Percentiles rank a stretch among this genome's conserved stretches.
Evolutionary conservation across 2,888 invertebrate species (phyloP).

Genomic region (Epinotia demarniana): DNA sequence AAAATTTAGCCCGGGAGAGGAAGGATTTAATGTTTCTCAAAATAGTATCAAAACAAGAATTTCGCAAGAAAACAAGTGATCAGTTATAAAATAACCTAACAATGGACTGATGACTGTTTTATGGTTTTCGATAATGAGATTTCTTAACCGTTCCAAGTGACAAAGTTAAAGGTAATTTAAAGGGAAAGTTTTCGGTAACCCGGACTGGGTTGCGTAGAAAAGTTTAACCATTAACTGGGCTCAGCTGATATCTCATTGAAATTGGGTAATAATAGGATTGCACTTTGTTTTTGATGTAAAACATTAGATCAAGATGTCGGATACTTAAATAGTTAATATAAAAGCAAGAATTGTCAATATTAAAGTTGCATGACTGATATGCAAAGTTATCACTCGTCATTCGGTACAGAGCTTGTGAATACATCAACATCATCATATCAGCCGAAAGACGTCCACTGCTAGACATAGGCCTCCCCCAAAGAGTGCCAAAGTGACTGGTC

Average conservation of each 20-base stretch:
- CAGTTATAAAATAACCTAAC: slow-evolving; percentile 5
- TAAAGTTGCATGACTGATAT: too few species aligned
- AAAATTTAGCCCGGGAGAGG: too few species aligned
- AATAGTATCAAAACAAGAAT: neutral
- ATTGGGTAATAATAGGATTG: slow-evolving; percentile 20
- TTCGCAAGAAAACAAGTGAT: slow-evolving; percentile 12
- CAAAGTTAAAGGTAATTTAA: slow-evolving; percentile 44
- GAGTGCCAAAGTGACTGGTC: too few species aligned
- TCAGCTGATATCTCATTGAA: slow-evolving; percentile 40
- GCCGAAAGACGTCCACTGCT: too few species aligned
- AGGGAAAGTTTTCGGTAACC: slow-evolving; percentile 25
- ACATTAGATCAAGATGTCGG: too few species aligned
- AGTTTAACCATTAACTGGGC: slow-evolving; percentile 39
- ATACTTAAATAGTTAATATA: too few species aligned
- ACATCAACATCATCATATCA: too few species aligned
- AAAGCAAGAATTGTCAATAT: too few species aligned
- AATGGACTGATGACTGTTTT: slow-evolving; percentile 31
- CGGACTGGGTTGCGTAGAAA: slow-evolving; percentile 3
- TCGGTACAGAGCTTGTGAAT: too few species aligned
- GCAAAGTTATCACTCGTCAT: too few species aligned
- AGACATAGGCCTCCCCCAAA: too few species aligned
- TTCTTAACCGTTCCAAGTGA: slow-evolving; percentile 38
- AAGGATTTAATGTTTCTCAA: too few species aligned
- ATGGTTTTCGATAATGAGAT: slow-evolving; percentile 40
- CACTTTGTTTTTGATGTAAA: neutral